A percentile compares a stretch with the other conserved stretches of the same genome.
Conservation (phyloP, 2,797 vertebrate genomes). For the Sphenodon punctatus region DNA sequence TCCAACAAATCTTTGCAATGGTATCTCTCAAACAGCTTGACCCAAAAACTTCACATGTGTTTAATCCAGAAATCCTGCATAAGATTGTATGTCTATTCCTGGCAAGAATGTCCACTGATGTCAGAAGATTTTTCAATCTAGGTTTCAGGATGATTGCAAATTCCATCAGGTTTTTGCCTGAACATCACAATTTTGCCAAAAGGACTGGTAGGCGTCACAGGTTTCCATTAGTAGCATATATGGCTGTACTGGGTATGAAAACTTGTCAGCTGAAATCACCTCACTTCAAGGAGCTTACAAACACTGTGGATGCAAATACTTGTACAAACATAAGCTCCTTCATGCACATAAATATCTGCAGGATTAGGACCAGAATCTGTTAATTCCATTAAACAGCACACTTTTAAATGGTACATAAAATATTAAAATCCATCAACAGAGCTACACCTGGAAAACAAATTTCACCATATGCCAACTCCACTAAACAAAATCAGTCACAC, state of each 20-base stretch:
- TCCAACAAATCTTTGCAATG: no score
- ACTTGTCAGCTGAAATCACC: neutral
- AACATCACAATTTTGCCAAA: neutral
- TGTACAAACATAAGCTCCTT: no score
- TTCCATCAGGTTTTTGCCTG: neutral
- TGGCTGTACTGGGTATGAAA: neutral
- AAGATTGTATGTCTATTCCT: neutral
- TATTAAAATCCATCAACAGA: neutral
- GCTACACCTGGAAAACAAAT: no score
- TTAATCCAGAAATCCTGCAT: neutral
- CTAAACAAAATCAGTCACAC: no score
- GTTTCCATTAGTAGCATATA: neutral
- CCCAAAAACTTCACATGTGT: conserved; percentile 8
- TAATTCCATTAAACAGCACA: no score
- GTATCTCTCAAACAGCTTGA: neutral
- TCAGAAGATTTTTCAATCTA: neutral
- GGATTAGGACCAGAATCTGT: no score
- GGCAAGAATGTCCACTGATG: neutral
- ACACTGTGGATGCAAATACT: neutral
- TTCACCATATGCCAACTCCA: no score
- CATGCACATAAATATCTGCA: no score
- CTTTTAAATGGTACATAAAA: neutral
- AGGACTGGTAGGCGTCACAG: neutral
- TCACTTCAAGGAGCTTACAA: neutral
- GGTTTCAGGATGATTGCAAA: neutral